Evolutionary conservation across 2,888 invertebrate genomes (phyloP), one percentile per base, ranked within the genome.

Genomic region (Caenorhabditis imperialis): DNA sequence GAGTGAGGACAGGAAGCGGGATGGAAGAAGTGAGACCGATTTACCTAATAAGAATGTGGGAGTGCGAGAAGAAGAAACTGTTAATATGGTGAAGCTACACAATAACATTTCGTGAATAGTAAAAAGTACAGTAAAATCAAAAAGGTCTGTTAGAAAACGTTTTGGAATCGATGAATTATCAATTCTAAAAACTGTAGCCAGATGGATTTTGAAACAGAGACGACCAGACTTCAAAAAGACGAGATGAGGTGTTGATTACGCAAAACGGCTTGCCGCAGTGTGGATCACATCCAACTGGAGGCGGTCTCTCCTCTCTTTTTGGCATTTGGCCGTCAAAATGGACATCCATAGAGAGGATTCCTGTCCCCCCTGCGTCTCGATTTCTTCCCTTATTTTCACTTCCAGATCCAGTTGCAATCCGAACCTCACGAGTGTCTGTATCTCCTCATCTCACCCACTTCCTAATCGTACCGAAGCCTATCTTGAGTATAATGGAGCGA

Each of bases 11-110:
- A 44, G 27, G 54, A 12, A 42, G 40, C 53, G 12, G 35, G 37
- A 65, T 38, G 47, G 48, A 58, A 54, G 48, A 60, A 67, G 67
- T 67, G 67, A 74, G 74, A 67, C 57, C 61, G 74, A 74, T 65
- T 65, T 72, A 60, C 54, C 63, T 72, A 72, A 60, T 58, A 58
- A 69, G 67, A 37, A 53, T 44, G 50, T 55, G 57, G 30, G 30
- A 7, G 30, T 7, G 30, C 10, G 7, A 30, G 30, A 30, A 30
- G 10, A 6, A 30, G 10, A 30, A 30, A 30, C 30, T 30, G 7
- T 10, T 30, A 10, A 30, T 6, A 30, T n/a, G n/a, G 10, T 30
- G 30, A 30, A 30, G 30, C 6, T 30, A 10, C 7, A 30, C 6
- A 30, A 10, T 30, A 7, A 30, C 30, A 30, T 10, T 30, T 6